Evolutionary conservation across 2,888 invertebrate species (phyloP).

Genomic region (Parnassius apollo): DNA sequence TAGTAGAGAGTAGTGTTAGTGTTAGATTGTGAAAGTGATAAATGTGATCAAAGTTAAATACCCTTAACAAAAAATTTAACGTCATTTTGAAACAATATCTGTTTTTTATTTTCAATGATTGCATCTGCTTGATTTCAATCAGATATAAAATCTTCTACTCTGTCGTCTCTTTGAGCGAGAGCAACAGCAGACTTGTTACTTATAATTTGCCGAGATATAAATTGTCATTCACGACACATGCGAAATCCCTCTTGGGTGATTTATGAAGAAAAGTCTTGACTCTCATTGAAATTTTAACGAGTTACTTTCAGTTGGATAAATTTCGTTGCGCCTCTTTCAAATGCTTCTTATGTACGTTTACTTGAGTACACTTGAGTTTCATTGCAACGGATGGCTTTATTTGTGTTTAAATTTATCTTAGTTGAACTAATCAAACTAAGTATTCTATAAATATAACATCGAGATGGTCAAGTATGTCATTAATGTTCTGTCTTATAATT

Average conservation of each 20-base stretch:
- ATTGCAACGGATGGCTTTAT: conserved; percentile 52
- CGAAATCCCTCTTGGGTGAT: conserved; percentile 46
- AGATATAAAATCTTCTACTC: conserved; percentile 44
- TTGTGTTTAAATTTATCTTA: conserved; percentile 51
- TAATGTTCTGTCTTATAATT: conserved; percentile 43
- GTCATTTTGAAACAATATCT: neutral
- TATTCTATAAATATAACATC: conserved; percentile 51
- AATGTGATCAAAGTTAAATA: neutral
- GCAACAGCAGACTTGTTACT: conserved; percentile 54
- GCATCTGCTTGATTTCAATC: conserved; percentile 33
- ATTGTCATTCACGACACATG: conserved; percentile 44
- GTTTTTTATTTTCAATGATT: conserved; percentile 8
- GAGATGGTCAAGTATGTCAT: conserved; percentile 62
- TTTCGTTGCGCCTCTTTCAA: conserved; percentile 8
- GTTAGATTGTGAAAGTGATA: conserved; percentile 14
- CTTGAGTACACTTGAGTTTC: conserved; percentile 38
- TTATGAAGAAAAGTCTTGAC: conserved; percentile 40
- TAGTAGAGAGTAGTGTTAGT: conserved; percentile 1
- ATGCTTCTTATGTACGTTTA: conserved; percentile 15
- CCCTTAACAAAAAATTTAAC: neutral
- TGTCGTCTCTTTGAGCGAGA: conserved; percentile 48
- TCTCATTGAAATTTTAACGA: conserved; percentile 37
- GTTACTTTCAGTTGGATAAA: conserved; percentile 25
- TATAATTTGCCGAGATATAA: conserved; percentile 54
- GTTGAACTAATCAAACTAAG: conserved; percentile 46